Conservation (phyloP, 2,797 vertebrate genomes). For the Acipenser oxyrinchus region DNA sequence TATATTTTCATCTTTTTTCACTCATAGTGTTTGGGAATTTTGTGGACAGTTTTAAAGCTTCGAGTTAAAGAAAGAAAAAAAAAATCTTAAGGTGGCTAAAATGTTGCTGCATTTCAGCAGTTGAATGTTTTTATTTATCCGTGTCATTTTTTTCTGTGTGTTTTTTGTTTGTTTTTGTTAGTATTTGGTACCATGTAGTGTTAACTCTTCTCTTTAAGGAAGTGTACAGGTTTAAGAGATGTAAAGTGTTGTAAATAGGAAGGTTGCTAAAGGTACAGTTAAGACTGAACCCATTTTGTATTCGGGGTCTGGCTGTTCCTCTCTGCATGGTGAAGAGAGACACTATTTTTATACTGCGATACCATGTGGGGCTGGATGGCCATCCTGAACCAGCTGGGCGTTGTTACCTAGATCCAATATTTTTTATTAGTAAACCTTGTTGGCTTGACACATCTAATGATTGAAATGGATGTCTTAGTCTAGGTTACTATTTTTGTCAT, state of each 20-base stretch:
- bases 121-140: slow-evolving; percentile 58
- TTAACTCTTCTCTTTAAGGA: slow-evolving; percentile 44
- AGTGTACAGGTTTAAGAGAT: slow-evolving; percentile 39
- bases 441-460: slow-evolving; percentile 61
- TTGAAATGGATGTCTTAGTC: slow-evolving; percentile 68
- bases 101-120: slow-evolving; percentile 48
- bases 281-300: slow-evolving; percentile 43
- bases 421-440: slow-evolving; percentile 67
- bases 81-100: slow-evolving; percentile 41
- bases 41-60: slow-evolving; percentile 9
- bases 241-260: slow-evolving; percentile 59
- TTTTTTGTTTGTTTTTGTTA: slow-evolving; percentile 31
- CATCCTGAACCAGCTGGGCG: slow-evolving; percentile 48
- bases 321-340: slow-evolving; percentile 61
- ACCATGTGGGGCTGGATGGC: slow-evolving; percentile 49
- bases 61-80: slow-evolving; percentile 22
- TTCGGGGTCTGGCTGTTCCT: slow-evolving; percentile 48
- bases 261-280: slow-evolving; percentile 40
- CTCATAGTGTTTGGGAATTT: slow-evolving; percentile 14
- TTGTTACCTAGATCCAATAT: slow-evolving; percentile 61
- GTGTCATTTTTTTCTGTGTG: slow-evolving; percentile 19
- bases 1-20: slow-evolving; percentile 21
- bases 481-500: slow-evolving; percentile 69
- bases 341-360: slow-evolving; percentile 67
- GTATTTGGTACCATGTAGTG: slow-evolving; percentile 47